Evolutionary conservation across 92 coral and sea anemone genomes (phyloP).

Genomic region (Scolanthus callimorphus): DNA sequence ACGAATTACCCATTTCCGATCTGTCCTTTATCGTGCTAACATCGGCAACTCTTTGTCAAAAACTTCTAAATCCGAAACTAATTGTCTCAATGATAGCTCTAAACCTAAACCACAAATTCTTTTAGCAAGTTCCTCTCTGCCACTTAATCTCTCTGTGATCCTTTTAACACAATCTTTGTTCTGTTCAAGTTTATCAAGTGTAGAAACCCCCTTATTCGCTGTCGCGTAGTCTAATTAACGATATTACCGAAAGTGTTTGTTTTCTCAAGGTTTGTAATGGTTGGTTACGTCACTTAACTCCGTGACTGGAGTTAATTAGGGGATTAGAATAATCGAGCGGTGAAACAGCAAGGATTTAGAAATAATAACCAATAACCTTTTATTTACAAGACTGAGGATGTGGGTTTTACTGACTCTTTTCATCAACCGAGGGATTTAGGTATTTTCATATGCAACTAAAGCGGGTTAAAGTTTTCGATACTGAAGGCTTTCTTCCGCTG

Average conservation of each 20-base stretch:
- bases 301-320: constrained; percentile 86
- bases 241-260: constrained; percentile 21
- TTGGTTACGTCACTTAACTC: constrained; percentile 33
- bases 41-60: constrained; percentile 12
- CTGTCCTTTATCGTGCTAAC: neutral
- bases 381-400: constrained; percentile 72
- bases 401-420: constrained; percentile 30
- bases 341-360: constrained; percentile 43
- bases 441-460: neutral
- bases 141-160: neutral
- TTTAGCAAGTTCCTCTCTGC: neutral
- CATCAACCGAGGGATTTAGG: neutral
- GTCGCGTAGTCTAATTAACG: constrained; percentile 21
- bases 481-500: neutral
- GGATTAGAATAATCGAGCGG: constrained; percentile 66
- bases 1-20: constrained; percentile 29
- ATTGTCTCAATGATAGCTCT: constrained; percentile 5
- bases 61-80: constrained; percentile 6
- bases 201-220: neutral
- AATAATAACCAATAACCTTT: constrained; percentile 48
- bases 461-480: constrained; percentile 6
- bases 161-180: neutral
- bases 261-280: constrained; percentile 8
- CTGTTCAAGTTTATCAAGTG: constrained; percentile 13
- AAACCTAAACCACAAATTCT: neutral